Evolutionary conservation across 2,888 invertebrate species (phyloP), one percentile per base, ranked within the genome.

Genomic region (Netelia melanura): DNA sequence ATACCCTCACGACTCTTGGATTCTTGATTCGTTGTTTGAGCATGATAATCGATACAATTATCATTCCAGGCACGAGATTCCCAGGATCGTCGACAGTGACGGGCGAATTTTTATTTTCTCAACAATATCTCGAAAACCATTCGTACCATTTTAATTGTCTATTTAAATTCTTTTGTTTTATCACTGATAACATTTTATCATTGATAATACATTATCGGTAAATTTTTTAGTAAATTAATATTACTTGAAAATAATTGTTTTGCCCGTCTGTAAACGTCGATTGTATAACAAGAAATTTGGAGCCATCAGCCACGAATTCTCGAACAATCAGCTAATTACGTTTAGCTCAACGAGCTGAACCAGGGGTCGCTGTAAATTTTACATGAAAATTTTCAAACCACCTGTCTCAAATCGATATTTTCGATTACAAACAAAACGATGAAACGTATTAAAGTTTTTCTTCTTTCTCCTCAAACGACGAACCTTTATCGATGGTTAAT

Each of bases 401-500:
- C n/a, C 43, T 30, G 48, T 48, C 21, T 14, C 54, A 11, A 43
- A 52, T 61, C 43, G 62, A 44, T 30, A 64, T 14, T n/a, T 48
- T 61, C 83, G 71, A 64, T 48, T 17, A 67, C 43, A 58, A 44
- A 38, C 38, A 38, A 56, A 74, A 78, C 43, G 43, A 71, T 48
- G 64, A 54, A 56, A 54, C 54, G 72, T 62, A 78, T 61, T 72
- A 38, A 68, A 10, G 54, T 44, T 14, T 56, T 65, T 56, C 9
- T 72, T 30, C 62, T 81, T 64, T 67, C n/a, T 78, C 62, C 74
- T 81, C 77, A 56, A 58, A 56, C 67, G 44, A 70, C 25, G 48
- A 84, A 74, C 52, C 80, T 81, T 84, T 52, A 44, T 14, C 54
- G 11, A 72, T 62, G 65, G 52, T 77, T 72, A 21, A 56, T 76